A percentile compares a stretch with the other conserved stretches of the same genome.
Conservation (phyloP, 2,888 invertebrate genomes). For the Agrilus mali region DNA sequence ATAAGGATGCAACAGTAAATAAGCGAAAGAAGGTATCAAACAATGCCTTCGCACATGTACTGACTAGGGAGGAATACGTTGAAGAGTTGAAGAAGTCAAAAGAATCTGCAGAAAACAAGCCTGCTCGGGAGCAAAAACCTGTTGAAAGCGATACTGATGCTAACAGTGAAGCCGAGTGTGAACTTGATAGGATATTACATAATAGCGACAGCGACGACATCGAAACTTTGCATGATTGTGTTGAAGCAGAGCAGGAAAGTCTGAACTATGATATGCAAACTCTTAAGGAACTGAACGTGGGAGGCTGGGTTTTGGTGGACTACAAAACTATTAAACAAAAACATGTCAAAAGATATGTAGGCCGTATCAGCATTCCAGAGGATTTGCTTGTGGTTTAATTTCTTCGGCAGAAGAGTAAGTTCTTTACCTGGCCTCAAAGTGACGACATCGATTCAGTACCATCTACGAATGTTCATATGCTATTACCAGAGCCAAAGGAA, state of each 20-base stretch:
- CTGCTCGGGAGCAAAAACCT: neutral
- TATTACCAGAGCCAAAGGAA: no score
- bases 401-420: no score
- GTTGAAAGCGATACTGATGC: neutral
- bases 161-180: neutral
- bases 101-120: neutral
- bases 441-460: no score
- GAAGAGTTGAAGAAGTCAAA: neutral
- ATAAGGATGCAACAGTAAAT: neutral
- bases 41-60: neutral
- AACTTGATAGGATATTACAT: neutral
- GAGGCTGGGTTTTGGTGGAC: neutral
- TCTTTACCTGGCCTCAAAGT: no score
- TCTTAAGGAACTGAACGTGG: neutral
- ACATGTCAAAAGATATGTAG: neutral
- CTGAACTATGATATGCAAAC: neutral
- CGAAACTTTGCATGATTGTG: neutral
- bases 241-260: neutral
- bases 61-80: neutral
- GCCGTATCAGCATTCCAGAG: neutral
- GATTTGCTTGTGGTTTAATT: no score
- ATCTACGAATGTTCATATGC: no score
- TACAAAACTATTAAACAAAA: neutral
- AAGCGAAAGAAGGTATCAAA: neutral
- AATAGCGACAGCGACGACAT: neutral